phyloP scores from a whole-genome alignment of 2,797 vertebrate genomes.

The Gambelia wislizenii region DNA sequence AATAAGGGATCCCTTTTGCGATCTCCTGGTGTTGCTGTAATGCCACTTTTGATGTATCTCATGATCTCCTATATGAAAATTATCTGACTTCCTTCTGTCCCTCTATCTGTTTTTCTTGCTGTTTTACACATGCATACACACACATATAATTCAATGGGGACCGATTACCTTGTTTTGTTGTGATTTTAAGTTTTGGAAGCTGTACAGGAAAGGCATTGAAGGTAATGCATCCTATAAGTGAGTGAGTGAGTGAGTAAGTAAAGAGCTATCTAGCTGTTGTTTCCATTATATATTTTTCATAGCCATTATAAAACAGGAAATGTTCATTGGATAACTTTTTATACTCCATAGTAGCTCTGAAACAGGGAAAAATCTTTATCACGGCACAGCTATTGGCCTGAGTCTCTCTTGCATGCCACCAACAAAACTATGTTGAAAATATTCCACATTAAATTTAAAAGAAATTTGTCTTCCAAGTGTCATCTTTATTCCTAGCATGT shows the following conservation, averaged over 20 bases:
- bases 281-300: neutral
- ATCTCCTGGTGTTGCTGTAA: too few relatives aligned
- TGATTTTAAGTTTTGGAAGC: neutral
- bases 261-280: neutral
- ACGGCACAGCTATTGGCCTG: neutral
- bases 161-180: neutral
- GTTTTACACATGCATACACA: neutral
- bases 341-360: neutral
- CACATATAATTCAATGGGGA: too few relatives aligned
- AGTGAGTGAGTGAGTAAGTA: too few relatives aligned
- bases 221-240: too few relatives aligned
- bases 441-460: neutral
- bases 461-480: conserved; percentile 1
- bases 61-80: neutral
- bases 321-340: neutral
- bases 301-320: neutral
- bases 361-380: neutral
- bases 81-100: neutral
- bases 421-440: neutral
- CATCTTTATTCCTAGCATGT: neutral
- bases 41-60: too few relatives aligned
- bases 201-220: neutral
- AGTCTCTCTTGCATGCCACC: neutral
- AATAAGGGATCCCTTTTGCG: too few relatives aligned
- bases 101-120: neutral